Conservation (phyloP, 53 echinoderm and acorn worm species). For the Holothuria leucospilota region DNA sequence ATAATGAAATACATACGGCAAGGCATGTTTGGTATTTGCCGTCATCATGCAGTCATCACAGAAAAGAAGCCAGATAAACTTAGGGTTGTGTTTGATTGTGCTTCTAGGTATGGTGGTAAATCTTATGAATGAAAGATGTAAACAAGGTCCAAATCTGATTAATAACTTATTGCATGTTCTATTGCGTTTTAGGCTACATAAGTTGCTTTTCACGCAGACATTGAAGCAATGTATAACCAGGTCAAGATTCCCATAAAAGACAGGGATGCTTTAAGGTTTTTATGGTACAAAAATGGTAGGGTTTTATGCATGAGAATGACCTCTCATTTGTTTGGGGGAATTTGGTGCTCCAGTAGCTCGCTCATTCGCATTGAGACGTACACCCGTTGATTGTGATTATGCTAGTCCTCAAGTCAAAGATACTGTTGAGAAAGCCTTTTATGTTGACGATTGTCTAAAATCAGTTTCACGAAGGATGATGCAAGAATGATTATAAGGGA, state of each 20-base stretch:
- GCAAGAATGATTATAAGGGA: slow-evolving; percentile 27
- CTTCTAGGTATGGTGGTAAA: slow-evolving; percentile 23
- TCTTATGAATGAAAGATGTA: slow-evolving; percentile 42
- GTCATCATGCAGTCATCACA: slow-evolving; percentile 40
- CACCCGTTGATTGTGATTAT: not conserved
- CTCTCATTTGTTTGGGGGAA: slow-evolving; percentile 10
- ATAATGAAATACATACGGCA: not conserved
- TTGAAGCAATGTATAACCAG: too few species aligned
- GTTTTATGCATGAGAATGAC: not conserved
- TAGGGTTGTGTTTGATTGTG: slow-evolving; percentile 51
- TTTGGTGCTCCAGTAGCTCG: slow-evolving; percentile 6
- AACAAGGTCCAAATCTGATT: slow-evolving; percentile 42
- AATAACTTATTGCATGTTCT: slow-evolving; percentile 37
- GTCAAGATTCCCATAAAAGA: slow-evolving; percentile 5
- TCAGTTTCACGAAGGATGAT: slow-evolving; percentile 24
- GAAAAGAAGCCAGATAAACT: slow-evolving; percentile 52
- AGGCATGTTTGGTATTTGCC: slow-evolving; percentile 55
- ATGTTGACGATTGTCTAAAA: slow-evolving; percentile 36
- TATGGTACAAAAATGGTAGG: not conserved
- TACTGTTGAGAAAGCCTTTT: slow-evolving; percentile 18
- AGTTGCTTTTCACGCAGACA: too few species aligned
- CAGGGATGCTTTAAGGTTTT: slow-evolving; percentile 23
- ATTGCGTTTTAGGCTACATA: slow-evolving; percentile 19
- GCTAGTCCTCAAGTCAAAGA: not conserved
- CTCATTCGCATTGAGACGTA: not conserved